Percentiles rank a stretch among this genome's conserved stretches.
Conservation (phyloP, 2,888 invertebrate species). For the Lepetodrilus schrolli region DNA sequence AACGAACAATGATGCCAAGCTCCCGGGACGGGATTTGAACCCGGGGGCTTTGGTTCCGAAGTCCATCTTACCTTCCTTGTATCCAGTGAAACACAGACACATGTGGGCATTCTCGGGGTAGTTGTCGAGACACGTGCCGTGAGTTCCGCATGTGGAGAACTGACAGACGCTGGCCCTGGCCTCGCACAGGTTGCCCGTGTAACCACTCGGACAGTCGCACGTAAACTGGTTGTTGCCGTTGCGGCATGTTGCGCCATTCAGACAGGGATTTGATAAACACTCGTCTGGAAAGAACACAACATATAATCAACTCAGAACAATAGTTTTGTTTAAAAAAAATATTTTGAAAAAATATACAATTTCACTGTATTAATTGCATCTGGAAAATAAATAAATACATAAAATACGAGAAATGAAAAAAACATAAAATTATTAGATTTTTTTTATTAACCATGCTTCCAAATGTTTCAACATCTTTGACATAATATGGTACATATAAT, state of each 20-base stretch:
- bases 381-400: too few relatives aligned
- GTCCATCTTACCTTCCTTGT: not conserved
- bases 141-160: constrained; percentile 45
- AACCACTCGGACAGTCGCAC: constrained; percentile 42
- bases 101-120: not conserved
- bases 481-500: too few relatives aligned
- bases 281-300: not conserved
- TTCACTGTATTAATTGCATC: too few relatives aligned
- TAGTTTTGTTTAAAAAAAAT: not conserved
- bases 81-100: constrained; percentile 1
- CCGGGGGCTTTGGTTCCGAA: too few relatives aligned
- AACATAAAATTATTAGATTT: too few relatives aligned
- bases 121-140: constrained; percentile 44
- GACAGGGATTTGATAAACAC: constrained; percentile 48
- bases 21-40: too few relatives aligned
- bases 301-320: not conserved
- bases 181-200: constrained; percentile 33
- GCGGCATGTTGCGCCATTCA: constrained; percentile 50
- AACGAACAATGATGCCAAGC: too few relatives aligned
- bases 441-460: too few relatives aligned
- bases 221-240: constrained; percentile 36
- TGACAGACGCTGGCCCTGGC: constrained; percentile 44
- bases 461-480: too few relatives aligned
- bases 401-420: too few relatives aligned
- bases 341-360: too few relatives aligned